phyloP scores from a whole-genome alignment of 2,888 invertebrate genomes.

The Arge pagana region DNA sequence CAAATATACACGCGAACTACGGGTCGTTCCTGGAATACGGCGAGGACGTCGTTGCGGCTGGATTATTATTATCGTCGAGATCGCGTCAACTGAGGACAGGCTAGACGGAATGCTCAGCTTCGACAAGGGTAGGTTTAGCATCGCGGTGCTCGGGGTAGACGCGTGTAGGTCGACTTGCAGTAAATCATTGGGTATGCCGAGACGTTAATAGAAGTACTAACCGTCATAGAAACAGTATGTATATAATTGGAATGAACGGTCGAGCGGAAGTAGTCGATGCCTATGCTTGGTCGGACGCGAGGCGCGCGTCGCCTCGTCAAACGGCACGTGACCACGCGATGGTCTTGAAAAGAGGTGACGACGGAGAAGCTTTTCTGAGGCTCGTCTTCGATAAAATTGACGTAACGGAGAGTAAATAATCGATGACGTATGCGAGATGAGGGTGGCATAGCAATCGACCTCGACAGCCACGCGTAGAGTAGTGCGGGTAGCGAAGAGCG shows the following conservation, averaged over 20 bases:
- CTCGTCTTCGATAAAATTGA: background rate
- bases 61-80: conserved; percentile 5
- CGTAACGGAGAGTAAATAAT: background rate
- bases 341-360: background rate
- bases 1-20: background rate
- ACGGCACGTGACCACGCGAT: conserved; percentile 17
- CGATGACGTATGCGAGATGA: background rate
- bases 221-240: conserved; percentile 18
- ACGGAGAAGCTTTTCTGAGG: background rate
- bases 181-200: conserved; percentile 13
- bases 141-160: background rate
- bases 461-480: too few relatives aligned
- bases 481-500: too few relatives aligned
- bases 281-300: background rate
- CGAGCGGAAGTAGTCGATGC: conserved; percentile 4
- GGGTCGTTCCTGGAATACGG: background rate
- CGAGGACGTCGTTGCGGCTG: background rate
- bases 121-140: background rate
- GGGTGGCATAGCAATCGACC: too few relatives aligned
- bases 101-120: background rate
- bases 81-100: background rate
- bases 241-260: conserved; percentile 21
- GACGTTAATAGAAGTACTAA: conserved; percentile 10
- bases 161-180: conserved; percentile 17
- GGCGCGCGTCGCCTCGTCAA: conserved; percentile 3